phyloP scores from a whole-genome alignment of 2,888 invertebrate species.

The Melieria omissa region DNA sequence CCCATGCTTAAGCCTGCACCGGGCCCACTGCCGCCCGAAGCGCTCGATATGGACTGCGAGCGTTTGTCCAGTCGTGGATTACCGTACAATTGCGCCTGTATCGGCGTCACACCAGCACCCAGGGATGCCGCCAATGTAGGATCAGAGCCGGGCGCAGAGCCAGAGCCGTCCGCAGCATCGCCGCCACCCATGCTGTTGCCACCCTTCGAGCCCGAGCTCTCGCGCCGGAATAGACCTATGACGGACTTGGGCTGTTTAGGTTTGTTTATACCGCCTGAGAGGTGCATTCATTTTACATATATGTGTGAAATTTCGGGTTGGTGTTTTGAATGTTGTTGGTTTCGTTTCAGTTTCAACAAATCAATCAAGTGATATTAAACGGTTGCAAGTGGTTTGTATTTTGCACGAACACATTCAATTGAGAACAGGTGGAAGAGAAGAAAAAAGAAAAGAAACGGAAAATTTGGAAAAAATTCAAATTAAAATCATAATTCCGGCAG shows the following conservation, averaged over 20 bases:
- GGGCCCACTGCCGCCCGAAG: constrained; percentile 41
- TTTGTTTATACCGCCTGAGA: constrained; percentile 84
- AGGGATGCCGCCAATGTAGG: constrained; percentile 61
- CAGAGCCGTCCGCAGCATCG: constrained; percentile 67
- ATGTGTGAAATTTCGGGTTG: neutral
- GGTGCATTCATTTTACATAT: constrained; percentile 18
- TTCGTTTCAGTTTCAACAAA: constrained; percentile 14
- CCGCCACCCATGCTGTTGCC: constrained; percentile 70
- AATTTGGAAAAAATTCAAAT: constrained; percentile 47
- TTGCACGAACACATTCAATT: constrained; percentile 35
- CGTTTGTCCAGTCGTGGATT: constrained; percentile 61
- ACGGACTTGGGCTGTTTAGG: constrained; percentile 87
- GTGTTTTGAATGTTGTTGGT: constrained; percentile 15
- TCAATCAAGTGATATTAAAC: constrained; percentile 1
- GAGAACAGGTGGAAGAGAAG: constrained; percentile 50
- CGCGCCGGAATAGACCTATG: constrained; percentile 88
- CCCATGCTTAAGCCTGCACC: constrained; percentile 58
- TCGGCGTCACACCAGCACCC: constrained; percentile 66
- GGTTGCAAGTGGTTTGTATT: constrained; percentile 22
- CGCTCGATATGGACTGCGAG: constrained; percentile 59
- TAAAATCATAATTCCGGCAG: constrained; percentile 22
- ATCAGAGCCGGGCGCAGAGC: constrained; percentile 70
- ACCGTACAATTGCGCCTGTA: constrained; percentile 48
- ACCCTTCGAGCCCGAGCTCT: constrained; percentile 76
- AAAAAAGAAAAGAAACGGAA: constrained; percentile 54